Evolutionary conservation across 2,797 vertebrate species (phyloP).

Genomic region (Lacerta agilis): DNA sequence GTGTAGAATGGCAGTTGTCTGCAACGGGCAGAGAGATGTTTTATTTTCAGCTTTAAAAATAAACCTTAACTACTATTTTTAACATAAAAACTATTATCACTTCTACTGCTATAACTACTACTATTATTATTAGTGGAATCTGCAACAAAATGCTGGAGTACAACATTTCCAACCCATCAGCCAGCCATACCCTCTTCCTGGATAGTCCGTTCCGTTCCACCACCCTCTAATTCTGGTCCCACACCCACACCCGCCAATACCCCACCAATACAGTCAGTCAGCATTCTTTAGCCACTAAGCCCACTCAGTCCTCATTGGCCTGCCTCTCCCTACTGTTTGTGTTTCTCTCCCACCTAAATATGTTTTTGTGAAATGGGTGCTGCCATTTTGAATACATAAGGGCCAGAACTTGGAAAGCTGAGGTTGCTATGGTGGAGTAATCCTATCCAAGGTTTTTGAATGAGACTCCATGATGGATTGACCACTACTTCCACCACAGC

Average conservation of each 20-base stretch:
- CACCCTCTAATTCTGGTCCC: neutral
- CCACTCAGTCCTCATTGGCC: neutral
- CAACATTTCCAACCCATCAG: neutral
- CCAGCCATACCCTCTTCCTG: too few relatives aligned
- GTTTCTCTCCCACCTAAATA: neutral
- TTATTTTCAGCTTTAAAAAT: neutral
- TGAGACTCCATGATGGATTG: too few relatives aligned
- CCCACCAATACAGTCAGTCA: neutral
- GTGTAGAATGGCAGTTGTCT: neutral
- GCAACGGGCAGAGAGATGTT: neutral
- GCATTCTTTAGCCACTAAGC: neutral
- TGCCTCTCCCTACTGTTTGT: neutral
- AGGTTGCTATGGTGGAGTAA: too few relatives aligned
- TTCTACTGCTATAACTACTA: too few relatives aligned
- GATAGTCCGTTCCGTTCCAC: neutral
- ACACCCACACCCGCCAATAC: too few relatives aligned
- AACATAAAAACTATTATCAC: too few relatives aligned
- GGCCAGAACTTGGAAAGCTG: too few relatives aligned
- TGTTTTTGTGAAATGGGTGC: too few relatives aligned
- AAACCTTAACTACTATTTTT: neutral
- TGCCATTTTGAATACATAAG: too few relatives aligned
- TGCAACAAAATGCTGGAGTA: neutral
- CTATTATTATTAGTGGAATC: too few relatives aligned
- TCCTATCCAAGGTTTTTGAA: too few relatives aligned
- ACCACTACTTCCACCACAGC: too few relatives aligned